Conservation (phyloP, 2,888 invertebrate genomes). For the Pseudococcus viburni region DNA sequence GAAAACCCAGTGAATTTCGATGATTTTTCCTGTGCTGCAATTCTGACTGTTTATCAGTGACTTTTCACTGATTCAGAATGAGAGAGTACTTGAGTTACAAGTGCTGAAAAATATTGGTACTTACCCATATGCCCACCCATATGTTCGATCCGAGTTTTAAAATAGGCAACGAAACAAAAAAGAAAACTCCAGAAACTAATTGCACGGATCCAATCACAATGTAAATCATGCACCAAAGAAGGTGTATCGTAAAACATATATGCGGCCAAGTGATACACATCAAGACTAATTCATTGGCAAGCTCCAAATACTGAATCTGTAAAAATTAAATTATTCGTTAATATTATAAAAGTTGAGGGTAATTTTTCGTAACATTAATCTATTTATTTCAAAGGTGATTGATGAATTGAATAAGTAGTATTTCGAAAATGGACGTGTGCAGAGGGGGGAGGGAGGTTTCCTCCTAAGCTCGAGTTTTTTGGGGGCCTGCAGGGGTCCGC, state of each 20-base stretch:
- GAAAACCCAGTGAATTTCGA: too few species aligned
- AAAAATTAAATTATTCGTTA: background rate
- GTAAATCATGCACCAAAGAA: constrained; percentile 73
- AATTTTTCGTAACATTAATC: too few species aligned
- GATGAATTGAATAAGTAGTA: too few species aligned
- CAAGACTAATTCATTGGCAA: constrained; percentile 67
- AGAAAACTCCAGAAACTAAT: constrained; percentile 74
- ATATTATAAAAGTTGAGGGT: too few species aligned
- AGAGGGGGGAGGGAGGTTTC: too few species aligned
- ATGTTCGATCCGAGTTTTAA: constrained; percentile 73
- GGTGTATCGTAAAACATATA: constrained; percentile 70
- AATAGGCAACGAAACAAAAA: constrained; percentile 73
- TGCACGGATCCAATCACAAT: constrained; percentile 74
- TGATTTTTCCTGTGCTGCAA: too few species aligned
- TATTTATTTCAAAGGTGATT: too few species aligned
- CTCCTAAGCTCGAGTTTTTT: too few species aligned
- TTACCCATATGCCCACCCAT: constrained; percentile 74
- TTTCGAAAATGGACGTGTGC: too few species aligned
- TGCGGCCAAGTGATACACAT: constrained; percentile 69
- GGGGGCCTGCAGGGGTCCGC: too few species aligned
- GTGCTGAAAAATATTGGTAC: constrained; percentile 67
- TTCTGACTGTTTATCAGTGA: too few species aligned
- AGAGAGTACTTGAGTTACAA: background rate
- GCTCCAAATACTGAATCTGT: constrained; percentile 37
- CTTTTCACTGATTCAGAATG: too few species aligned